Evolutionary conservation across 2,797 vertebrate genomes (phyloP), one percentile per base, ranked within the genome.

Genomic region (Remorina albescens): DNA sequence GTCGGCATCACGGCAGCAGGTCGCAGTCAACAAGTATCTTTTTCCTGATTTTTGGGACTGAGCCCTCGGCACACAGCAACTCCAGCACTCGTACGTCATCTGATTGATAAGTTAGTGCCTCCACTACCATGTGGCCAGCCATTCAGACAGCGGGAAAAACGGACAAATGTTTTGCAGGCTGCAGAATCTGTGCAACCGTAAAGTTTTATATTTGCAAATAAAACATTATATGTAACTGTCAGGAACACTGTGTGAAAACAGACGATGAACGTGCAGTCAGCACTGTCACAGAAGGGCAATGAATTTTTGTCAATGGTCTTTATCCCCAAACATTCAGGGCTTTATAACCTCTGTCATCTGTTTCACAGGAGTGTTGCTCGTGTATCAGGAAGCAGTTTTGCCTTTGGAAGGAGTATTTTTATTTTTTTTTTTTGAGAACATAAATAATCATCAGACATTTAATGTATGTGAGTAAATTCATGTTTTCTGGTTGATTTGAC

Each of bases 401-500:
- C 34, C 79, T 15, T 41, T 28, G 12, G 23, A 59, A 16, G 25
- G 57, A 76, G 7, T 32, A 0, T 39, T n/a, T n/a, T n/a, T n/a
- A n/a, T n/a, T n/a, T n/a, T n/a, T n/a, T n/a, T n/a, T n/a, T n/a
- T 60, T 64, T 73, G 39, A 61, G 56, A 76, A 56, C 42, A 67
- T 51, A 10, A 83, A 69, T 71, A 71, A 76, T 71, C 44, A 76
- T 15, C 50, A 67, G n/a, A 16, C 59, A 65, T 54, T 44, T 57
- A 49, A 54, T 71, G 30, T 39, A 69, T 53, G 80, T 21, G 47
- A 74, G 56, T 15, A 37, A 57, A 74, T 74, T 21, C 51, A 65
- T 81, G 49, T 57, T 76, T 83, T 71, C 56, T 68, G 68, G 37
- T 67, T 83, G 58, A 65, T 76, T 54, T 42, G 13, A 7, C 13